Percentiles rank a stretch among this genome's conserved stretches.
These are phyloP conservation scores for Empidonax traillii DNA, from an alignment of 2,113 vertebrate species.

Conservation along the genomic window DNA sequence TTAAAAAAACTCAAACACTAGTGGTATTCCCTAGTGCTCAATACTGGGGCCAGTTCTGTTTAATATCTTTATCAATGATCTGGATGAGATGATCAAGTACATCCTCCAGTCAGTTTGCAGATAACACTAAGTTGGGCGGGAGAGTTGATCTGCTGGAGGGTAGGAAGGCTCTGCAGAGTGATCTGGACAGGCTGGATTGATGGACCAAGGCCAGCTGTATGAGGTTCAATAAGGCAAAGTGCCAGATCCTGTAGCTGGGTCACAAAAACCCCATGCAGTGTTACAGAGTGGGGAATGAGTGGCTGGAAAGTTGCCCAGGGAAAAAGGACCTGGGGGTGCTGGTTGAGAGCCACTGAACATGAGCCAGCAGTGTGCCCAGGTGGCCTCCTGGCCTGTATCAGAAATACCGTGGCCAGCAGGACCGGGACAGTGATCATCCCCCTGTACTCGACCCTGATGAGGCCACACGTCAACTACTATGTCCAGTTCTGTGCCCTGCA, in stretches of 20 bases:
- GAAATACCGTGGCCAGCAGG: neutral
- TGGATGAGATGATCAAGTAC: neutral
- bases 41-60: neutral
- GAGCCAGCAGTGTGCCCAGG: neutral
- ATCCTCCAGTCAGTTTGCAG: neutral
- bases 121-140: neutral
- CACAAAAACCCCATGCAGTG: neutral
- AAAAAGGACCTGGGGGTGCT: neutral
- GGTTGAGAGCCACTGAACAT: neutral
- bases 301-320: neutral
- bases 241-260: neutral
- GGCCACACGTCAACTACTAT: neutral
- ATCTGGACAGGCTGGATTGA: neutral
- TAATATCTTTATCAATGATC: neutral
- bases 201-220: neutral
- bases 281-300: neutral
- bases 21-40: neutral
- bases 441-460: neutral
- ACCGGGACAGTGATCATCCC: neutral
- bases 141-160: neutral
- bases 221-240: neutral
- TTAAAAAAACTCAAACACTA: neutral
- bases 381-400: neutral
- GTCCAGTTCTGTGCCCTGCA: neutral
- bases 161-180: neutral